Evolutionary conservation across 2,888 invertebrate genomes (phyloP).

Genomic region (Protonemura montana): DNA sequence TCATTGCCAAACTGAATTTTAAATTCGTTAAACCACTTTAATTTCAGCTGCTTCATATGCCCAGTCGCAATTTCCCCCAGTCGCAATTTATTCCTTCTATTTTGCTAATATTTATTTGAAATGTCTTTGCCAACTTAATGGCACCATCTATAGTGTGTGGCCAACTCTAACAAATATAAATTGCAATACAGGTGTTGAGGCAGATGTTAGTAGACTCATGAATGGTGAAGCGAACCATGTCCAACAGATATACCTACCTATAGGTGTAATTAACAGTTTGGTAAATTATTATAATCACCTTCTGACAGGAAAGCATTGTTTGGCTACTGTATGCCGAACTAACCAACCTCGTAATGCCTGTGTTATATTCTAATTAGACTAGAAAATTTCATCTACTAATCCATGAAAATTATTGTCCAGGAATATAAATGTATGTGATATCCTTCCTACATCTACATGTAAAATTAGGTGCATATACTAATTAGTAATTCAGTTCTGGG

Average conservation of each 20-base stretch:
- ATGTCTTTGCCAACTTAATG: too few relatives aligned
- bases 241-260: too few relatives aligned
- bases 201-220: neutral
- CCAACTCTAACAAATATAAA: neutral
- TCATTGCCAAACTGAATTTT: neutral
- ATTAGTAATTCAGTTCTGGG: neutral
- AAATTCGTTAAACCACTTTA: neutral
- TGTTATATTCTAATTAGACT: conserved; percentile 12
- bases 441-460: neutral
- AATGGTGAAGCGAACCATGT: neutral
- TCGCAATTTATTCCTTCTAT: too few relatives aligned
- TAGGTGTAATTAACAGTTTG: neutral
- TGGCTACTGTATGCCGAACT: neutral
- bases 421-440: neutral
- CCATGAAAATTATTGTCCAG: neutral
- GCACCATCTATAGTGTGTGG: too few relatives aligned
- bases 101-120: too few relatives aligned
- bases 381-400: neutral
- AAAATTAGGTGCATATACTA: neutral
- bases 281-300: neutral
- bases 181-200: neutral
- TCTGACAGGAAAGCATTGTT: neutral
- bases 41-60: neutral
- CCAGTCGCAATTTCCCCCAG: neutral
- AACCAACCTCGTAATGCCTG: neutral